Evolutionary conservation across 2,888 invertebrate species (phyloP), one percentile per base, ranked within the genome.

Genomic region (Unio pictorum): DNA sequence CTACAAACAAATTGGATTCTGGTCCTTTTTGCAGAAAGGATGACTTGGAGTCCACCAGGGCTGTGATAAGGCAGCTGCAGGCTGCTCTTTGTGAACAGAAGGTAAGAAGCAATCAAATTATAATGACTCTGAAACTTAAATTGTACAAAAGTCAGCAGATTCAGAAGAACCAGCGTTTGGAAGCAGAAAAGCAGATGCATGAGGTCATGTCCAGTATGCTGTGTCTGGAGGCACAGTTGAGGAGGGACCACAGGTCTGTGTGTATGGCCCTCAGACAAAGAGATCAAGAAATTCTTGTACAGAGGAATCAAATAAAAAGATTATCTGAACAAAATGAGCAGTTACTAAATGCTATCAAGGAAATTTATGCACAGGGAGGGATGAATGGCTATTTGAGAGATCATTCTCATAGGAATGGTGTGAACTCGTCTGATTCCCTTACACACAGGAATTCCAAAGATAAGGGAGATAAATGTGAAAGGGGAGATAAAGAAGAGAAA

Each of bases 191-290:
- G 55, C 81, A 81, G 65, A 69, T 86, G 55, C 71, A 76, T 4
- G 82, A 82, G 17, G 79, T 86, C 15, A 75, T 86, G 59, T 79
- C 84, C 0, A 84, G 82, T 65, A 71, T 87, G 26, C 72, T 85
- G 26, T 78, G 79, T 56, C 73, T 87, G 8, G 87, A 87, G 68
- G 83, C 84, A 17, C 79, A 82, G 58, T 72, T 87, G 64, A 76
- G 77, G 34, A 75, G 77, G 57, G 85, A 86, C 61, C 84, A 86
- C 68, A 73, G 69, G 15, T 73, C 81, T 30, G 75, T 86, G 4
- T 64, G 75, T 55, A 69, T 62, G n/a, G 73, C 81, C 8, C 68
- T 86, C 45, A 73, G 74, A 54, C 73, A 79, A 4, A 86, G 82
- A 64, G 82, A 86, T 63, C 71, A 74, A 45, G 62, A 81, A 28